Evolutionary conservation across 1,140 invertebrate species (phyloP).

Genomic region (Tachypleus tridentatus): DNA sequence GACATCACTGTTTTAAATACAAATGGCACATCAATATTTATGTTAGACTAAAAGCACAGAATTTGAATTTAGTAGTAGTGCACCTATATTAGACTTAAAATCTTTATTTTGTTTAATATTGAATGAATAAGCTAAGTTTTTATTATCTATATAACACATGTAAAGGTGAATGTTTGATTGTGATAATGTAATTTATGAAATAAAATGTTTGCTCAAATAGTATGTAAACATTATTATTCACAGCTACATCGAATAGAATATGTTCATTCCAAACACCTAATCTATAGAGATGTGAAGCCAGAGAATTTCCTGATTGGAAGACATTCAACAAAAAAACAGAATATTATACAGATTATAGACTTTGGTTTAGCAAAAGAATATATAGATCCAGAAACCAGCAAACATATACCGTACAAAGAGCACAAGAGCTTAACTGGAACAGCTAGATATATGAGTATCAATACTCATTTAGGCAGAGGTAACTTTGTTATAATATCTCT

Average conservation of each 20-base stretch:
- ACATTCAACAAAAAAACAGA: conserved; percentile 93
- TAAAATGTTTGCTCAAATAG: too few relatives aligned
- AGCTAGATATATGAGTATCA: conserved; percentile 99
- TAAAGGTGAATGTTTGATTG: too few relatives aligned
- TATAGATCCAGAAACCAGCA: conserved; percentile 99
- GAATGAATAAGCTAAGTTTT: too few relatives aligned
- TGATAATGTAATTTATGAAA: conserved; percentile 48
- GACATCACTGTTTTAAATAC: too few relatives aligned
- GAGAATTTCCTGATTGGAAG: conserved; percentile 99
- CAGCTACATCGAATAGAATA: conserved; percentile 93
- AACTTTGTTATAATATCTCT: conserved; percentile 38
- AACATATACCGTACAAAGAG: conserved; percentile 99
- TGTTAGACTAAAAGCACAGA: too few relatives aligned
- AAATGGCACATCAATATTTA: too few relatives aligned
- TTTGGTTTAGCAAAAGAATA: conserved; percentile 99
- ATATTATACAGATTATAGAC: conserved; percentile 99
- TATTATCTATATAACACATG: too few relatives aligned
- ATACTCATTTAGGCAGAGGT: conserved; percentile 99
- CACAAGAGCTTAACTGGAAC: conserved; percentile 95
- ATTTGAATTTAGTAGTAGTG: too few relatives aligned
- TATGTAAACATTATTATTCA: conserved; percentile 25
- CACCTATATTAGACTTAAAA: too few relatives aligned
- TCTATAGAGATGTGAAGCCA: conserved; percentile 98
- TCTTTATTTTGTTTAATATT: too few relatives aligned
- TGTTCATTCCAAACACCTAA: conserved; percentile 97